Base-by-base conservation (phyloP, 2,797 vertebrate species). In the Gadopsis marmoratus region DNA sequence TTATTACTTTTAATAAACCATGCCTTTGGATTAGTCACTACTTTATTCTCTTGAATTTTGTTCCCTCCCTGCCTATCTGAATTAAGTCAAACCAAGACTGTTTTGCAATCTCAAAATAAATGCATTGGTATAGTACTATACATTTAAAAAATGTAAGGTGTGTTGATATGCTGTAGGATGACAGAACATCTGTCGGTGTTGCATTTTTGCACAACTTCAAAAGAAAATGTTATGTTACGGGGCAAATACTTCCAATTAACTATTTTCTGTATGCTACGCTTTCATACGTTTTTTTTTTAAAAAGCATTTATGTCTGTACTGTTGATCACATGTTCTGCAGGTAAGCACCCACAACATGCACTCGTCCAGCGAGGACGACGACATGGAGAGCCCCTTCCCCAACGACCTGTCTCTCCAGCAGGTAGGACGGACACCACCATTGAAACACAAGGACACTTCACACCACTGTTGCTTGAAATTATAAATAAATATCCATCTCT, bases 321-420 rank as follows among this genome's bases (percentile, higher is more conserved):
- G 19, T 39, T 33, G 5, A 17, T 64, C 47, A n/a, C 29, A 16
- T 86, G 41, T 71, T 29, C 1, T 75, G 35, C 91, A 99, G 98
- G 97, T 99, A 54, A 99, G 96, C 95, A 97, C 97, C 59, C 97
- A 98, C 88, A 98, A 98, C 90, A 96, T 99, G 73, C 98, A 98
- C 90, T 99, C 98, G 5, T 99, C 98, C 81, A 99, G 98, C 4
- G 98, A 99, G 92, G 98, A 99, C 0, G 98, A 99, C 72, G 98
- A 99, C 91, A 95, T 97, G 73, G 98, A 99, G 92, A 96, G 95
- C 47, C 95, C 96, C 73, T 99, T 98, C 87, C 97, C 97, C 87
- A 98, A 96, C 2, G 97, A 97, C 80, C 94, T 98, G 81, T 97
- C 98, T 4, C 96, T 99, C 12, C 98, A 99, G 8, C 98, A 99